phyloP scores from a whole-genome alignment of 1,140 invertebrate species.

The Meteorus sp. region DNA sequence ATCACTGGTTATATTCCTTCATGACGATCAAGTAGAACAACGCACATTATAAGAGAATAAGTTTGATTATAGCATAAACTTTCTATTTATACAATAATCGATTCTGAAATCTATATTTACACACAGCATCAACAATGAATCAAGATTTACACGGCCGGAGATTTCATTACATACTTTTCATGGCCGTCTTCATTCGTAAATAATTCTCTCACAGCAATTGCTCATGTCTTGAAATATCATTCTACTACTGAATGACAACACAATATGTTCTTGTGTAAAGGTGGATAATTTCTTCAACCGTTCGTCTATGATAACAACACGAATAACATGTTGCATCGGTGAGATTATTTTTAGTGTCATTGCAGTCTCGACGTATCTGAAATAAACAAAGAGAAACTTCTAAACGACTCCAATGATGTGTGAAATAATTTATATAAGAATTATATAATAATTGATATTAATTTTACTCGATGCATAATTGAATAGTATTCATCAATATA shows the following conservation, averaged over 20 bases:
- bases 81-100: too few relatives aligned
- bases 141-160: too few relatives aligned
- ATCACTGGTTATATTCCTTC: too few relatives aligned
- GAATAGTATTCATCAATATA: not conserved
- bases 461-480: too few relatives aligned
- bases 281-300: slow-evolving; percentile 93
- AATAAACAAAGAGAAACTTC: slow-evolving; percentile 18
- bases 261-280: slow-evolving; percentile 87
- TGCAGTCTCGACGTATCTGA: slow-evolving; percentile 40
- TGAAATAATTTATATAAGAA: too few relatives aligned
- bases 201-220: not conserved
- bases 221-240: slow-evolving; percentile 30
- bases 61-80: too few relatives aligned
- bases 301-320: slow-evolving; percentile 88
- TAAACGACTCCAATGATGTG: not conserved
- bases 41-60: too few relatives aligned
- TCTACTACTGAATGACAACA: slow-evolving; percentile 56
- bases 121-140: too few relatives aligned
- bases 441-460: too few relatives aligned
- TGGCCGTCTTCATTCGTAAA: not conserved
- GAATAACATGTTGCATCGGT: slow-evolving; percentile 67
- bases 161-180: too few relatives aligned
- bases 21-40: too few relatives aligned
- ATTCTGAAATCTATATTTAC: too few relatives aligned
- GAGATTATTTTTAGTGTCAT: slow-evolving; percentile 47